Evolutionary conservation across 2,888 invertebrate species (phyloP), one percentile per base, ranked within the genome.

Genomic region (Oscheius sp.): DNA sequence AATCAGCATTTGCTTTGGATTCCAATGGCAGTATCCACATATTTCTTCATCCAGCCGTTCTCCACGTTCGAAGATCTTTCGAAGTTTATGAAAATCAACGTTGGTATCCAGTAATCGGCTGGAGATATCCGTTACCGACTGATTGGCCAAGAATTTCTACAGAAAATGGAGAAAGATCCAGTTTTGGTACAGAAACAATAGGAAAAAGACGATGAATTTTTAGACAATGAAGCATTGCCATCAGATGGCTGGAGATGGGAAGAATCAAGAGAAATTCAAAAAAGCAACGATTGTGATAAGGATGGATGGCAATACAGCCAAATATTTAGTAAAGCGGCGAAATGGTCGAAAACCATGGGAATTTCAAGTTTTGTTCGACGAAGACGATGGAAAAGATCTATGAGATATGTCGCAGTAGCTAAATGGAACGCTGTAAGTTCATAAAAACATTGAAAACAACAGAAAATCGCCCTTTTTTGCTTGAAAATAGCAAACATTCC

Each of bases 231-330:
- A 29, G 55, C 69, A 18, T 35, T 66, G 12, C 45, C 61, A 1
- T 58, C 72, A 0, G 66, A 7, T 9, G 74, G 77, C 9, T 81
- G 81, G 81, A 72, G 76, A 63, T 81, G 81, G 81, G 79, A 79
- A 61, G 81, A 81, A 41, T 72, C 76, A 23, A 78, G 81, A 77
- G 53, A 41, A 21, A 69, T 78, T 16, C 64, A 76, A 21, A 27
- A 72, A 2, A 74, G 76, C 49, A 66, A 63, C 5, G 43, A 75
- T 12, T 76, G 41, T 46, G 81, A 81, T 29, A 69, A 73, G 53
- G 77, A 81, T 25, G 81, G 81, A 12, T 81, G 81, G 81, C 76
- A 79, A 58, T 81, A 81, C 69, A 63, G 74, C 5, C 64, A 69
- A n/a, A 43, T 63, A 1, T 78, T 75, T 43, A 27, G 73, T 23